Conservation (phyloP, 2,888 invertebrate genomes). For the Rugalucina vietnamica region DNA sequence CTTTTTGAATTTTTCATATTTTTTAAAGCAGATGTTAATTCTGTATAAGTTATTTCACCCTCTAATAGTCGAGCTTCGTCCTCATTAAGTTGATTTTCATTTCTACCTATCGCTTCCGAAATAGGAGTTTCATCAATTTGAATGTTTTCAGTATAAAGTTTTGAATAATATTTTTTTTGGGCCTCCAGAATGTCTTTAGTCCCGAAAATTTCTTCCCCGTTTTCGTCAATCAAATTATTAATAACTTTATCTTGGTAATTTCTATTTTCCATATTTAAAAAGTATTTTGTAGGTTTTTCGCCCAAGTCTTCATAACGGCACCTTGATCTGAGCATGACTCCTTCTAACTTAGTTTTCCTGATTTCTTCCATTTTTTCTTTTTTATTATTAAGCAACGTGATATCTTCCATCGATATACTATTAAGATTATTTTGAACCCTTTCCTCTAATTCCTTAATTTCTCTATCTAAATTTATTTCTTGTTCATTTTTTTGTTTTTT, state of each 20-base stretch:
- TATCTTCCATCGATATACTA: background rate
- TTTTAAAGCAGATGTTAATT: background rate
- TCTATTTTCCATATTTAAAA: background rate
- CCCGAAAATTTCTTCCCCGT: background rate
- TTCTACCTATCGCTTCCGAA: background rate
- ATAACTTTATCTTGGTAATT: background rate
- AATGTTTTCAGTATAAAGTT: no score
- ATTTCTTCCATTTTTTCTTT: background rate
- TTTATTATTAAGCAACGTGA: background rate
- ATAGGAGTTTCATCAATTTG: no score
- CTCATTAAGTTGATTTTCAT: background rate
- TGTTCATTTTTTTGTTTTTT: no score
- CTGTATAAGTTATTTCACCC: background rate
- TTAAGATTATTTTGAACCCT: background rate
- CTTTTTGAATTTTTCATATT: background rate
- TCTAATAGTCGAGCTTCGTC: background rate
- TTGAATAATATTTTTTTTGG: background rate
- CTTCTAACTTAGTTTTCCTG: background rate
- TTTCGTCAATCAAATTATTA: background rate
- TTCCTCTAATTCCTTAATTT: background rate
- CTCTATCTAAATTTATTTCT: background rate
- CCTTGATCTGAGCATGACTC: slow-evolving; percentile 4
- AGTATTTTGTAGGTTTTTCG: background rate
- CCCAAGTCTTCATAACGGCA: background rate
- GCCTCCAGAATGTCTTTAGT: background rate